These are phyloP conservation scores for Chaunax sp. DNA, from an alignment of 2,797 vertebrate genomes.

Conservation along the genomic window DNA sequence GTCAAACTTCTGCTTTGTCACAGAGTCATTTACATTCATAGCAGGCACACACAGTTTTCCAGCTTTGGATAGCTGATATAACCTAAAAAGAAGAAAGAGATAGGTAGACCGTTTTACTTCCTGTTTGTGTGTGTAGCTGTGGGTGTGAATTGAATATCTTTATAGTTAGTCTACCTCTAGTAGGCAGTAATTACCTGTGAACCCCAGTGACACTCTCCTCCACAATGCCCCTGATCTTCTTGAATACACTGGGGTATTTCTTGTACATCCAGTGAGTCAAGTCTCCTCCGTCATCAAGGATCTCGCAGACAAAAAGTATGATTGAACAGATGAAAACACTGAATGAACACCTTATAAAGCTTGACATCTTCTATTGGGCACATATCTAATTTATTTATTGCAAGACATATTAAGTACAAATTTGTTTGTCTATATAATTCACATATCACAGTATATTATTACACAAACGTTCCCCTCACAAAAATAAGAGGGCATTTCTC, in stretches of 20 bases:
- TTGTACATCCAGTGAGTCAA: slow-evolving; percentile 98
- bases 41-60: slow-evolving; percentile 95
- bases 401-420: neutral
- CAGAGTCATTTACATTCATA: slow-evolving; percentile 97
- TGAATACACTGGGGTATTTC: slow-evolving; percentile 95
- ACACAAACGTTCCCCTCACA: neutral
- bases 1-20: slow-evolving; percentile 98
- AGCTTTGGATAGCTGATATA: slow-evolving; percentile 96
- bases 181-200: slow-evolving; percentile 86
- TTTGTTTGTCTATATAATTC: slow-evolving; percentile 1
- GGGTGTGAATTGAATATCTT: neutral
- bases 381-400: neutral
- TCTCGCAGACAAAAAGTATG: slow-evolving; percentile 75
- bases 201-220: slow-evolving; percentile 97
- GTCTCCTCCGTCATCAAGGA: slow-evolving; percentile 95
- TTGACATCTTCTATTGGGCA: neutral
- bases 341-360: neutral
- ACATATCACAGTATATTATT: neutral
- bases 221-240: slow-evolving; percentile 96
- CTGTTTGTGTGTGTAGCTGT: neutral
- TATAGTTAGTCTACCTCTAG: neutral
- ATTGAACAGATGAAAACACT: neutral
- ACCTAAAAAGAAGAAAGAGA: slow-evolving; percentile 73
- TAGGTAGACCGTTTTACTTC: neutral
- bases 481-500: neutral